Evolutionary conservation across 92 coral and sea anemone species (phyloP).

Genomic region (Actinernus sp.): DNA sequence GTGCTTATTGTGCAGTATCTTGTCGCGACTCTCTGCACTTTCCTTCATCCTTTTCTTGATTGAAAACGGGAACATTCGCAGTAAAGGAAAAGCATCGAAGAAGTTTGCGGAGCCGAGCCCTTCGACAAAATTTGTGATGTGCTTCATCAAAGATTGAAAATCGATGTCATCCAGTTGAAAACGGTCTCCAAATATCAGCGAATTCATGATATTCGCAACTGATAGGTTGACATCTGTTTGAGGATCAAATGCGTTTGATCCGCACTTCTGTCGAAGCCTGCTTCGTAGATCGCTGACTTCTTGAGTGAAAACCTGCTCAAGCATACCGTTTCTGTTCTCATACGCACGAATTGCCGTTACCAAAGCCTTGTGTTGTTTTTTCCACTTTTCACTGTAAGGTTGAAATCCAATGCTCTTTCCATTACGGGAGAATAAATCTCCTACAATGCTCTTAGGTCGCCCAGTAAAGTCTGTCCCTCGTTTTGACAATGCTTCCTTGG

Average conservation of each 20-base stretch:
- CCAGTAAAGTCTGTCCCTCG: constrained; percentile 74
- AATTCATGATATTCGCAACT: constrained; percentile 56
- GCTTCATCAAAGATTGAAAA: constrained; percentile 52
- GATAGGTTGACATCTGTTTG: constrained; percentile 48
- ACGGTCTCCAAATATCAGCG: constrained; percentile 65
- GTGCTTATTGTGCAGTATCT: constrained; percentile 49
- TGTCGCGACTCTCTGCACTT: constrained; percentile 55
- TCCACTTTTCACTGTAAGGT: constrained; percentile 67
- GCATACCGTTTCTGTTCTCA: constrained; percentile 20
- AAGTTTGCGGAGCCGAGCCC: constrained; percentile 60
- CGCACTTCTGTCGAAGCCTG: constrained; percentile 20
- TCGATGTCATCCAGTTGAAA: constrained; percentile 61
- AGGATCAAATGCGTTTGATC: constrained; percentile 43
- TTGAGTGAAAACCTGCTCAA: constrained; percentile 45
- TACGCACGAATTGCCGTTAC: constrained; percentile 46
- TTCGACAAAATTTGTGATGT: constrained; percentile 44
- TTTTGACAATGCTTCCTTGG: constrained; percentile 77
- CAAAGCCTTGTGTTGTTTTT: constrained; percentile 59
- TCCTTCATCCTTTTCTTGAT: constrained; percentile 55
- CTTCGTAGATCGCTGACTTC: constrained; percentile 64
- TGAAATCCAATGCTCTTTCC: constrained; percentile 69
- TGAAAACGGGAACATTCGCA: constrained; percentile 55
- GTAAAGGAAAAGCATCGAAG: constrained; percentile 75
- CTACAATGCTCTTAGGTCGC: constrained; percentile 65
- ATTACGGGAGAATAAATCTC: constrained; percentile 59